Base-by-base conservation (phyloP, 2,113 vertebrate species). In the Zapus hudsonius region DNA sequence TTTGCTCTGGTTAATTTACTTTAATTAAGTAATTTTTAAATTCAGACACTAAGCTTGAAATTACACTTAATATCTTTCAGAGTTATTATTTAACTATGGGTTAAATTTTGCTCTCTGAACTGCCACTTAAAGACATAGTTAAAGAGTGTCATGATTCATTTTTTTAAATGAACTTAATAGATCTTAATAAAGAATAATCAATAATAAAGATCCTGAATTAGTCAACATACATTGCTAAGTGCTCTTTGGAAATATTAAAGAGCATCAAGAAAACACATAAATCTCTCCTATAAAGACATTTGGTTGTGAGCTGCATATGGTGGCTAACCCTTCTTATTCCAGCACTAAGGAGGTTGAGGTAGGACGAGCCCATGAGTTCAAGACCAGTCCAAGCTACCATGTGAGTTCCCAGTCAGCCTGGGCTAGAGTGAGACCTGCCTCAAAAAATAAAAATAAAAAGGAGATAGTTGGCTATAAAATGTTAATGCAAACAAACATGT, bases 51-150 rank as follows among this genome's bases (percentile, higher is more conserved):
- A 89, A 94, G n/a, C 33, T 94, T 91, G 75, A 61, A 76, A 17
- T 84, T 80, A 61, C 3, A 44, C 42, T 59, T 90, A 16, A 22
- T 69, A 66, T 42, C 55, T 87, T 33, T 75, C 25, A 63, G 7
- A 87, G 36, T 47, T 84, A 55, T 72, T 78, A 55, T 61, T 79
- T 25, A 84, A 79, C 1, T 67, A 57, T 19, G 90, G 15, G 64
- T n/a, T 84, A 91, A 84, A 57, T 20, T 93, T 88, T 78, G 47
- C 23, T 85, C 40, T 76, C 22, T 83, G 55, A 94, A 73, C n/a
- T 74, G 25, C 84, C 52, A 85, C 31, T 25, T 90, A 44, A 57
- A 86, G 8, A 52, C 12, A 55, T 73, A 55, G 86, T 33, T 89
- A 74, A 78, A 73, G 25, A 55, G 6, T 40, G 84, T 36, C 40